phyloP scores from a whole-genome alignment of 2,888 invertebrate species.

The Tuberolachnus salignus region DNA sequence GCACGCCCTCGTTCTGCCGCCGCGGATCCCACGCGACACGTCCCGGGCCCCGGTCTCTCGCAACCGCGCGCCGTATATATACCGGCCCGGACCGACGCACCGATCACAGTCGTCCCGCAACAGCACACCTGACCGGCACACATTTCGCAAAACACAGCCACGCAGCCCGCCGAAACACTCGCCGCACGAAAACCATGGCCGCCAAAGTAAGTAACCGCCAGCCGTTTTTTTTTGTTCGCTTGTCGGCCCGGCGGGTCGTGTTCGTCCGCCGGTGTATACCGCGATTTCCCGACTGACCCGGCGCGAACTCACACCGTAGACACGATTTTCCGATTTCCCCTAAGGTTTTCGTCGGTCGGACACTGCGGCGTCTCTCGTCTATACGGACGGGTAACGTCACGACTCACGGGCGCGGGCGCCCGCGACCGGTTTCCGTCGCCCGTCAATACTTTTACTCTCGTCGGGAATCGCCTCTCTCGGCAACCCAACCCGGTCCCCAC shows the following conservation, averaged over 20 bases:
- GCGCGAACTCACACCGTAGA: too few relatives aligned
- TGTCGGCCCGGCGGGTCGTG: too few relatives aligned
- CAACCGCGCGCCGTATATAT: conserved; percentile 21
- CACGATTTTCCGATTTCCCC: too few relatives aligned
- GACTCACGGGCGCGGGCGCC: not conserved
- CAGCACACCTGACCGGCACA: not conserved
- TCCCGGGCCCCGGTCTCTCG: too few relatives aligned
- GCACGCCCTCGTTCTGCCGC: conserved; percentile 23
- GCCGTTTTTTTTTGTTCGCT: too few relatives aligned
- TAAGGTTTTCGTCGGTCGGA: too few relatives aligned
- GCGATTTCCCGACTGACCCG: too few relatives aligned
- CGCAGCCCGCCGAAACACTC: not conserved
- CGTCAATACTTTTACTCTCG: conserved; percentile 25
- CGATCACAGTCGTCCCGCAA: conserved; percentile 2
- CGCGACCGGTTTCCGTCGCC: conserved; percentile 11
- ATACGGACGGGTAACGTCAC: not conserved
- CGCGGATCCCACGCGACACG: too few relatives aligned
- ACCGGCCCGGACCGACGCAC: not conserved
- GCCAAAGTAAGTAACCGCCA: not conserved
- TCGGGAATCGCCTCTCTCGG: too few relatives aligned
- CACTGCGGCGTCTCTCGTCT: not conserved
- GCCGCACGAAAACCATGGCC: not conserved
- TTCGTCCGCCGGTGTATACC: too few relatives aligned
- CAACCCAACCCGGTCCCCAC: too few relatives aligned
- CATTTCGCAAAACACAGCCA: too few relatives aligned